Percentiles rank a stretch among this genome's conserved stretches.
Evolutionary conservation across 2,888 invertebrate genomes (phyloP).

Genomic region (Neria commutata): DNA sequence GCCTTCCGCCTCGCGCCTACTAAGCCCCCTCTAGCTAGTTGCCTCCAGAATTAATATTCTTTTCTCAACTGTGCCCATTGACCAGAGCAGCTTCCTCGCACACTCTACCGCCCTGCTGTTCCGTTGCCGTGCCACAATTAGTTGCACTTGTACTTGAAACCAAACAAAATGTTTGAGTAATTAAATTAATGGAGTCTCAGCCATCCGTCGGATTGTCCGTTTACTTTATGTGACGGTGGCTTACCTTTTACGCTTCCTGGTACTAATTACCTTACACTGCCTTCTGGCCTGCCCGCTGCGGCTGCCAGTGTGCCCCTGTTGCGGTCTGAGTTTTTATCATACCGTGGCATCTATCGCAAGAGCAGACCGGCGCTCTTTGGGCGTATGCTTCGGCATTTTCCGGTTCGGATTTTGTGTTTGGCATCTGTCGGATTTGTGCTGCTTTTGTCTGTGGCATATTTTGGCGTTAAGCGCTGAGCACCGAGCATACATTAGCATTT

Average conservation of each 20-base stretch:
- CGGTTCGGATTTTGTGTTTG: not conserved
- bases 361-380: too few species aligned
- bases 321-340: too few species aligned
- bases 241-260: not conserved
- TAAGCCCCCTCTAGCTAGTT: too few species aligned
- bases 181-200: conserved; percentile 16
- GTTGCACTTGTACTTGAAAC: not conserved
- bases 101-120: too few species aligned
- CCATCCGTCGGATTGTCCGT: not conserved
- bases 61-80: too few species aligned
- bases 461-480: not conserved
- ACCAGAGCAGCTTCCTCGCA: too few species aligned
- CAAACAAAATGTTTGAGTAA: conserved; percentile 14
- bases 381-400: not conserved
- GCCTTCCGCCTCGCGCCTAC: too few species aligned
- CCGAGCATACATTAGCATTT: not conserved
- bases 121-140: not conserved
- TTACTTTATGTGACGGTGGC: not conserved
- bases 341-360: too few species aligned
- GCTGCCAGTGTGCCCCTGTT: too few species aligned
- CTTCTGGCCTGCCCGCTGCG: too few species aligned
- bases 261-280: too few species aligned
- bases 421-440: not conserved
- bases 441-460: not conserved
- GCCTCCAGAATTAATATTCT: too few species aligned